Percentiles rank a stretch among this genome's conserved stretches.
Evolutionary conservation across 2,888 invertebrate genomes (phyloP).

Genomic region (Drosophila leonis): DNA sequence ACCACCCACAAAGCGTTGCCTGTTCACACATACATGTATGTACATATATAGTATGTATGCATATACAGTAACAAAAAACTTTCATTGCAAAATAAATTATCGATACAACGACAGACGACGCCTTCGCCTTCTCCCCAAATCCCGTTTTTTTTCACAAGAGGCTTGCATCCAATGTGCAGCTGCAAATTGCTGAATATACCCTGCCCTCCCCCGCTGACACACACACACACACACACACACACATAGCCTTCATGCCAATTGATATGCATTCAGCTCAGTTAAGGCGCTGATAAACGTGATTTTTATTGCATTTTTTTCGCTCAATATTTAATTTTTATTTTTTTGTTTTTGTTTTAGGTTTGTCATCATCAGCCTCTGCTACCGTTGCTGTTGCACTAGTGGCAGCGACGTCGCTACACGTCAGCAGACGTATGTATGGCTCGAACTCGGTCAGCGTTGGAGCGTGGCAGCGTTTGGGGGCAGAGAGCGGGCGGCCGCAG

Average conservation of each 20-base stretch:
- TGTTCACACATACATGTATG: not conserved
- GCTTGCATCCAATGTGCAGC: constrained; percentile 39
- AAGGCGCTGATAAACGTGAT: constrained; percentile 45
- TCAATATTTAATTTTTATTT: constrained; percentile 1
- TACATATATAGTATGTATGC: too few species aligned
- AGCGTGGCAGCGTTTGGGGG: constrained; percentile 46
- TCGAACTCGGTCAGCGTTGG: constrained; percentile 65
- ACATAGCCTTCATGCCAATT: constrained; percentile 23
- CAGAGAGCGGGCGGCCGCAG: constrained; percentile 25
- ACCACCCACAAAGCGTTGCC: constrained; percentile 43
- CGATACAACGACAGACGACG: constrained; percentile 23
- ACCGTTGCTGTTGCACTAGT: constrained; percentile 24
- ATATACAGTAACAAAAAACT: constrained; percentile 23
- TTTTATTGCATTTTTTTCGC: constrained; percentile 25
- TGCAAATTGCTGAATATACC: constrained; percentile 41
- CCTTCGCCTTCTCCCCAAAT: constrained; percentile 21
- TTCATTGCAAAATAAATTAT: constrained; percentile 50
- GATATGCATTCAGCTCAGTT: constrained; percentile 43
- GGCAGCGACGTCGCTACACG: constrained; percentile 49
- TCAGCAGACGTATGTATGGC: constrained; percentile 49
- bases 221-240: not conserved
- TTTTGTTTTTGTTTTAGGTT: constrained; percentile 34
- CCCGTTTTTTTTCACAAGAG: constrained; percentile 42
- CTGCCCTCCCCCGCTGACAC: not conserved
- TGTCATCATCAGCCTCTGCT: constrained; percentile 42